Evolutionary conservation across 2,113 vertebrate genomes (phyloP), one percentile per base, ranked within the genome.

Genomic region (Perognathus longimembris): DNA sequence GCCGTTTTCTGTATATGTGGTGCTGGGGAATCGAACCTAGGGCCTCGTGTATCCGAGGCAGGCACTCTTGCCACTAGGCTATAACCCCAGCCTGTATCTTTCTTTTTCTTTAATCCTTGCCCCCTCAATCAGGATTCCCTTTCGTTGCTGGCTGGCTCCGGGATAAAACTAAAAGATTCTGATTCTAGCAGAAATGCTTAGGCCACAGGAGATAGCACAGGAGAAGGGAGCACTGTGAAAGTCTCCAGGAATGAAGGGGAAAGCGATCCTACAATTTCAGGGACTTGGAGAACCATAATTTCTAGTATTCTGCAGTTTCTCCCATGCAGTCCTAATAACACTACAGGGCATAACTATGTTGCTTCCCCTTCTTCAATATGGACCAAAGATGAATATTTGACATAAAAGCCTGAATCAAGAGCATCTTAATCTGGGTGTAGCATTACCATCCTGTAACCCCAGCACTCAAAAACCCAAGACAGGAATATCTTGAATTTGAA

Each of bases 171-270:
- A 67, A 38, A 24, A 85, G 40, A 87, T 63, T 90, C 42, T 76
- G 22, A 32, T 75, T 66, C 24, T 34, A 76, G 45, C n/a, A 82
- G 32, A 85, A 64, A 82, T 28, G 90, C 34, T 36, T 32, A 26
- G 85, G 18, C 61, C 38, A 45, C 21, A 71, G 5, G 26, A 7
- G 6, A 1, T 0, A 0, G 75, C 2, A 0, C 14, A 40, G 54
- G 36, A 61, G 21, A 87, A 75, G 30, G 22, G 22, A 70, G 12
- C 4, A 28, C 38, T 20, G 0, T 6, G 32, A 71, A 21, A 54
- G 30, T 10, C 0, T 18, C 66, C 79, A 54, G 18, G 20, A 7
- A 34, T 0, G 2, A 45, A 34, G 57, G 30, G 20, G 14, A 36
- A 2, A 32, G 3, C 18, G 4, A 3, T 54, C 15, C 7, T 7